Percentiles rank a stretch among this genome's conserved stretches.
phyloP scores from a whole-genome alignment of 2,888 invertebrate genomes.

The Pemphredon lugubris region DNA sequence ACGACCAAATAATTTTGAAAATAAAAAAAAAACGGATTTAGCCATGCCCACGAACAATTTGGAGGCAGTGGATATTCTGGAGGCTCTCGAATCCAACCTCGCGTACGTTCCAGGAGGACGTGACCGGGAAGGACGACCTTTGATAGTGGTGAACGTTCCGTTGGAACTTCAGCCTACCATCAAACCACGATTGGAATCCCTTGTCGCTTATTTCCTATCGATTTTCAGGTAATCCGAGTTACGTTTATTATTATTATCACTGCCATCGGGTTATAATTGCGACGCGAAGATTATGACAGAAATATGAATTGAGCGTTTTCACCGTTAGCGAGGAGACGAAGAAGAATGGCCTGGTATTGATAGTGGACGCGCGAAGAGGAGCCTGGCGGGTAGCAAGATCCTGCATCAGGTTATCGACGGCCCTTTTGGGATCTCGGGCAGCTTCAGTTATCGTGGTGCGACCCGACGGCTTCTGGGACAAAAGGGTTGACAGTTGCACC shows the following conservation, averaged over 20 bases:
- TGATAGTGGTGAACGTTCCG: conserved; percentile 85
- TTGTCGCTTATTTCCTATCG: conserved; percentile 82
- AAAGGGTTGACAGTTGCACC: conserved; percentile 88
- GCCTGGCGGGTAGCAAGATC: conserved; percentile 85
- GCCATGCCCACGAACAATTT: conserved; percentile 69
- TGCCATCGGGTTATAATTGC: background rate
- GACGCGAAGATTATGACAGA: background rate
- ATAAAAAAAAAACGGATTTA: conserved; percentile 24
- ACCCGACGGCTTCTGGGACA: conserved; percentile 90
- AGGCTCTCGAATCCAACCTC: conserved; percentile 84
- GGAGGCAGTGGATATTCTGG: conserved; percentile 84
- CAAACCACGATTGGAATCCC: conserved; percentile 77
- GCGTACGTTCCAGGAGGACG: conserved; percentile 86
- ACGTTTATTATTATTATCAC: too few species aligned
- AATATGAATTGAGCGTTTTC: conserved; percentile 5
- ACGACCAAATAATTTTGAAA: background rate
- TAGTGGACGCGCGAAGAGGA: conserved; percentile 86
- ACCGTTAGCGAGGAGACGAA: conserved; percentile 81
- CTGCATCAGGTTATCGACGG: conserved; percentile 84
- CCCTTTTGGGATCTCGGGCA: conserved; percentile 82
- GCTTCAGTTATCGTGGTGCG: conserved; percentile 85
- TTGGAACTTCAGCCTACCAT: conserved; percentile 82
- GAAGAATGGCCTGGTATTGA: conserved; percentile 83
- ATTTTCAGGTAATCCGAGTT: conserved; percentile 83
- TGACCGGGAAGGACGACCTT: conserved; percentile 85